Base-by-base conservation (phyloP, 2,888 invertebrate species). In the Drosophila phalerata region DNA sequence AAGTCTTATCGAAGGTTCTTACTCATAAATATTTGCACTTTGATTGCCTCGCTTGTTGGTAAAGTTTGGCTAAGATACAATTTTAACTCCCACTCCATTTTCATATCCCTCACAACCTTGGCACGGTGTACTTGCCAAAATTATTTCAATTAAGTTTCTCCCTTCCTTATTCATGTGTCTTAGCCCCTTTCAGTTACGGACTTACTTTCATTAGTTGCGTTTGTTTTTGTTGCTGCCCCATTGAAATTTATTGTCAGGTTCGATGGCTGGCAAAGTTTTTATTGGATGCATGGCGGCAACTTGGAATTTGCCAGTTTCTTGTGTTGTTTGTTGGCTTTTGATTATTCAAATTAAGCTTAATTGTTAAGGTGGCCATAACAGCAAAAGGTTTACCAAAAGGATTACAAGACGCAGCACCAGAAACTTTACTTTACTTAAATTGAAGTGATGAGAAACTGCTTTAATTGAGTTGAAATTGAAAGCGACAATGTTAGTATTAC, bases 111-210 rank as follows among this genome's bases (percentile, higher is more conserved):
- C 32, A 40, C 30, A 42, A 48, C 40, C 68, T 28, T 45, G 58
- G 22, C 38, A 37, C 42, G 53, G 37, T 62, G 61, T 11, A 77
- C 57, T 67, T 55, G 70, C 65, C 68, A 57, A 81, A 85, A 85
- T 85, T 75, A 87, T 85, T 87, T 85, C 85, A 85, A 87, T 85
- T 85, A 85, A 85, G 88, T 85, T 87, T 87, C 80, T 72, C 42
- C 65, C 13, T 47, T 8, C 45, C 43, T 34, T 13, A n/a, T n/a
- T 3, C 9, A 22, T 37, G 1, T 9, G 10, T 28, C 10, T 15
- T 3, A 30, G 11, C 11, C 8, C 34, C 45, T 53, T 22, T 32
- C 19, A 56, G 42, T 40, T 42, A 43, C 55, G 40, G 73, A 70
- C 71, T 77, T 64, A 63, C 73, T 87, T 85, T 87, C 85, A 87